These are phyloP conservation scores for Arenicola marina DNA, from an alignment of 2,888 invertebrate species.

Conservation along the genomic window DNA sequence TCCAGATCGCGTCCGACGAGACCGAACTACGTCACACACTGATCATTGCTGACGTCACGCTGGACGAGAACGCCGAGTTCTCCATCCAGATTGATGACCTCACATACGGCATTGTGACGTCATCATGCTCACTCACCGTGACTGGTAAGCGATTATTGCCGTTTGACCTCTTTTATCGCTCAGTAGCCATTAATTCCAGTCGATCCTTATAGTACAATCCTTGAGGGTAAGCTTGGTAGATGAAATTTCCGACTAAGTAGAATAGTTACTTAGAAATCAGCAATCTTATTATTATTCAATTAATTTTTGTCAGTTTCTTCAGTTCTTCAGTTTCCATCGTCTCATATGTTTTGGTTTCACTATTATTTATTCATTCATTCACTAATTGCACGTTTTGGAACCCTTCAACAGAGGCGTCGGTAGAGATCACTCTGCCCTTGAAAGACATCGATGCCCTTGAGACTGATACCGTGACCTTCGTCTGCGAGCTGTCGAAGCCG, in stretches of 20 bases:
- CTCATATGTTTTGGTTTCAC: no score
- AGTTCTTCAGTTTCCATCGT: no score
- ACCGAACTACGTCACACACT: conserved; percentile 60
- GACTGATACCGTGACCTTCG: conserved; percentile 44
- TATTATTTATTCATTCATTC: no score
- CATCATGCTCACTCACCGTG: conserved; percentile 3
- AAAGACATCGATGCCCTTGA: conserved; percentile 37
- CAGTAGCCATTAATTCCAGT: no score
- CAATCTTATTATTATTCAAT: no score
- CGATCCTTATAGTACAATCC: no score
- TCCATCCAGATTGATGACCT: conserved; percentile 30
- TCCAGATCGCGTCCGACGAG: conserved; percentile 36
- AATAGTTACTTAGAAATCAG: no score
- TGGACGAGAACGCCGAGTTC: conserved; percentile 72
- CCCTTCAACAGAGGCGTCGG: conserved; percentile 51
- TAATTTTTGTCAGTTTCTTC: no score
- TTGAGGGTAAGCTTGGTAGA: no score
- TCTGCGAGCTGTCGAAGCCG: conserved; percentile 80
- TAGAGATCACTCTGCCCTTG: conserved; percentile 34
- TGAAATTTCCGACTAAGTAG: no score
- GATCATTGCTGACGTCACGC: conserved; percentile 80
- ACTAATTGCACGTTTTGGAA: no score
- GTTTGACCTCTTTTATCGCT: background rate
- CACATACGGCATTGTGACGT: conserved; percentile 71
- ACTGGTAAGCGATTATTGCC: conserved; percentile 6